Conservation (phyloP, 2,113 vertebrate genomes). For the Clarias batrachus region DNA sequence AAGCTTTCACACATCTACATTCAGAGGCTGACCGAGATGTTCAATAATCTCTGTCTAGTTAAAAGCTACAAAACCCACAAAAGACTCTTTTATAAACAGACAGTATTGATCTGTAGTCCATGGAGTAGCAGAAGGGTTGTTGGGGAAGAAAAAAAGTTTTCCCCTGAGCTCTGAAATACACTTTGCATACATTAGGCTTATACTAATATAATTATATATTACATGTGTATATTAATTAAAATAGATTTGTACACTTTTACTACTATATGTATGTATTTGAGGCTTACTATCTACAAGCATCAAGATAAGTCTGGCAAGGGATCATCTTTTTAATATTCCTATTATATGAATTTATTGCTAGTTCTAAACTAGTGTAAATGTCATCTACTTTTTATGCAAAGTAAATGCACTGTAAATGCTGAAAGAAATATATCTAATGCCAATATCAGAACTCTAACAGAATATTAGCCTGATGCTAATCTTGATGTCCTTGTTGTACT, state of each 20-base stretch:
- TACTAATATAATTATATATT: not conserved
- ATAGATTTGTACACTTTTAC: too few relatives aligned
- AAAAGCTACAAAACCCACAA: not conserved
- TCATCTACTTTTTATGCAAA: not conserved
- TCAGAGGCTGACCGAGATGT: not conserved
- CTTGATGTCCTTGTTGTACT: not conserved
- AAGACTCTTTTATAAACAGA: not conserved
- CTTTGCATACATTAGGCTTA: not conserved
- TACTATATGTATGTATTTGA: not conserved
- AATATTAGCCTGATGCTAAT: not conserved
- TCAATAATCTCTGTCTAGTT: not conserved
- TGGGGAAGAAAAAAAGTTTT: not conserved
- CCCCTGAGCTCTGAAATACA: not conserved
- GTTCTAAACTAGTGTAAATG: not conserved
- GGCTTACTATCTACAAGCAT: not conserved
- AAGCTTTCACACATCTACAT: slow-evolving; percentile 7
- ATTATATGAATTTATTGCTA: not conserved
- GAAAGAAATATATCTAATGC: not conserved
- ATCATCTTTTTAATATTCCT: not conserved
- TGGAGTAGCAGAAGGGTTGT: not conserved
- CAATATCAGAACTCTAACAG: not conserved
- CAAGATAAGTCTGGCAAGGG: not conserved
- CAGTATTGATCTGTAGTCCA: not conserved
- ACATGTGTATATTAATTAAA: not conserved
- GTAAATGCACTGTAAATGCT: not conserved